Evolutionary conservation across 2,888 invertebrate genomes (phyloP), one percentile per base, ranked within the genome.

Genomic region (Agrochola circellaris): DNA sequence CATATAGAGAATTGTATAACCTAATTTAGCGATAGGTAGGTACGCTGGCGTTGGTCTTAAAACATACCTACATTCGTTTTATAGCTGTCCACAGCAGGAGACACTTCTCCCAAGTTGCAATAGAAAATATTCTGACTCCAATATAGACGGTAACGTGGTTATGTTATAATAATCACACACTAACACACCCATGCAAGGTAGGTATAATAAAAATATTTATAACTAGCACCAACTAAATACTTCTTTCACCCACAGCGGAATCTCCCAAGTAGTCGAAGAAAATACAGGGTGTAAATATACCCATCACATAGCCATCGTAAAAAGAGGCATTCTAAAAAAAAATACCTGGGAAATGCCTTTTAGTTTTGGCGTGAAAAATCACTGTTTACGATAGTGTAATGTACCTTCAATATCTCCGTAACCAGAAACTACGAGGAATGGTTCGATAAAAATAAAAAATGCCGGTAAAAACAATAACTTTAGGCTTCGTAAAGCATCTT

Each of bases 81-180:
- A 73, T 23, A 51, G 15, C 26, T 26, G 17, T 42, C 8, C 45
- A 38, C 54, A 78, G 78, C 78, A 56, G 61, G 61, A 42, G 77
- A 51, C 11, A 67, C 15, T 23, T 77, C 68, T 77, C 77, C 77
- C 68, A 76, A 77, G 76, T 61, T 51, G 60, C 20, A 60, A 42
- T 30, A 42, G 51, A 68, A 54, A 45, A 54, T 34, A 34, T 61
- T 8, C 69, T 51, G 20, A 42, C 5, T 68, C 7, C 15, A 60
- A 60, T 58, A 23, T 30, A 15, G 9, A 26, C 42, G n/a, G 13
- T 9, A 34, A 34, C 7, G 1, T 15, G 30, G 6, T 30, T 20
- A 48, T 48, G 17, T 20, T 45, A 45, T 45, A 20, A 30, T 73
- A 15, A 45, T 56, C 30, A 13, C 23, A 30, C 67, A 17, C 67